These are phyloP conservation scores for Brachylomia viminalis DNA, from an alignment of 2,888 invertebrate species.

Conservation along the genomic window DNA sequence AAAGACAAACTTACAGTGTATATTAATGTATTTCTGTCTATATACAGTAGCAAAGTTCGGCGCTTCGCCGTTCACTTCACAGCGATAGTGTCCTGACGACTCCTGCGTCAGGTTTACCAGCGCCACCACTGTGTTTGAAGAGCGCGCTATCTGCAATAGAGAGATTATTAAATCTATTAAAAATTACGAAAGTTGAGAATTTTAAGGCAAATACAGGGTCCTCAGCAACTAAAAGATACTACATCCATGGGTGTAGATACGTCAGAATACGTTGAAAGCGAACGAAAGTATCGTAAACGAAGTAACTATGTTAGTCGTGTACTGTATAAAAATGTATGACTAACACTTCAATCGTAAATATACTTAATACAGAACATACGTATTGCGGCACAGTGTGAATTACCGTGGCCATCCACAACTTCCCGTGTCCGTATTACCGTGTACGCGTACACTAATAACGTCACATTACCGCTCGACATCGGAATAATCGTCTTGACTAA, in stretches of 20 bases:
- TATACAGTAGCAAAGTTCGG: slow-evolving; percentile 86
- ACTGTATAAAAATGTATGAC: neutral
- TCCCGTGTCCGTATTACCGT: slow-evolving; percentile 11
- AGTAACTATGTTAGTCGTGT: too few species aligned
- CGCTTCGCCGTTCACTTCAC: slow-evolving; percentile 90
- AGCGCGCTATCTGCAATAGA: slow-evolving; percentile 89
- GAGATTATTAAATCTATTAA: neutral
- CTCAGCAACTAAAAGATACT: neutral
- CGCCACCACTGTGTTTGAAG: slow-evolving; percentile 90
- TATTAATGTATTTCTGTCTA: slow-evolving; percentile 82
- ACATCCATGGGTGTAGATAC: neutral
- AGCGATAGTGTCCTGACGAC: slow-evolving; percentile 88
- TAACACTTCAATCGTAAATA: neutral
- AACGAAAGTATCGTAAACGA: neutral
- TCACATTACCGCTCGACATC: slow-evolving; percentile 19
- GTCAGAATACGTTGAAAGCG: neutral
- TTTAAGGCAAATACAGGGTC: neutral
- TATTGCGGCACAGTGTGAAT: slow-evolving; percentile 2
- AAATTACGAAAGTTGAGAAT: neutral
- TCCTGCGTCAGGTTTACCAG: slow-evolving; percentile 85
- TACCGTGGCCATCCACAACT: slow-evolving; percentile 4
- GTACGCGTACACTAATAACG: slow-evolving; percentile 25
- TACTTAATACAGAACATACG: neutral
- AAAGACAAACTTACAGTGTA: slow-evolving; percentile 84
- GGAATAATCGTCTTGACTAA: slow-evolving; percentile 20